Conservation (phyloP, 2,888 invertebrate genomes). For the Chymomyza fuscimana region DNA sequence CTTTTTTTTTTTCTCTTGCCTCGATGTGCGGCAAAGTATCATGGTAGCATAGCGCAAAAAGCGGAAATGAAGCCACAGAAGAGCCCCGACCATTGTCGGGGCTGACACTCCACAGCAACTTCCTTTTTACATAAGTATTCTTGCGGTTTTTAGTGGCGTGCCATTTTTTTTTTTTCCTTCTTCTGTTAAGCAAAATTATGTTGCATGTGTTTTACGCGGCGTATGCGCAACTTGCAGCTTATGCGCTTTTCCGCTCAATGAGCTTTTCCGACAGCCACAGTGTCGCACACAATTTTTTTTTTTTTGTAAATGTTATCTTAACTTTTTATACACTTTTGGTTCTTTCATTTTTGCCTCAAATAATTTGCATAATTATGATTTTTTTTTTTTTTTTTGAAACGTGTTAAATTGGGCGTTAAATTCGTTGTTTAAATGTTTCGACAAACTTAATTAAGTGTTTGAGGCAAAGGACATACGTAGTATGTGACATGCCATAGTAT, state of each 20-base stretch:
- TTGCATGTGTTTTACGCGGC: constrained; percentile 37
- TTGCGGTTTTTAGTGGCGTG: constrained; percentile 33
- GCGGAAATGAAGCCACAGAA: constrained; percentile 67
- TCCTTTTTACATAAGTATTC: constrained; percentile 22
- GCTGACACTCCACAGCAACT: constrained; percentile 21
- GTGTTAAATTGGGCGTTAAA: constrained; percentile 64
- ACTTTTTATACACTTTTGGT: constrained; percentile 9
- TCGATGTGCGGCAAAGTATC: constrained; percentile 28
- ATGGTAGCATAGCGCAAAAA: constrained; percentile 24
- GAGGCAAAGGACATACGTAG: constrained; percentile 9
- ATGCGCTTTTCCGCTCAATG: constrained; percentile 54
- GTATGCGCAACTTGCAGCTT: constrained; percentile 67
- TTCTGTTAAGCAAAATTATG: constrained; percentile 33
- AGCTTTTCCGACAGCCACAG: constrained; percentile 58
- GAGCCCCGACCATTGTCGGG: constrained; percentile 28
- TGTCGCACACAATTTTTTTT: constrained; percentile 22
- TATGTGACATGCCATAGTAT: not conserved
- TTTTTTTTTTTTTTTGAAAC: constrained; percentile 36
- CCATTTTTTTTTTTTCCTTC: constrained; percentile 10
- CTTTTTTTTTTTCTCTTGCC: not conserved
- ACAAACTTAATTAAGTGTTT: constrained; percentile 53
- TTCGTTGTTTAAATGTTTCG: constrained; percentile 57
- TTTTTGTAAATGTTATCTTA: constrained; percentile 10
- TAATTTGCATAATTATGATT: constrained; percentile 66
- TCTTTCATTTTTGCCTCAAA: constrained; percentile 18